phyloP scores from a whole-genome alignment of 2,113 vertebrate species.

The Trichomycterus rosablanca region DNA sequence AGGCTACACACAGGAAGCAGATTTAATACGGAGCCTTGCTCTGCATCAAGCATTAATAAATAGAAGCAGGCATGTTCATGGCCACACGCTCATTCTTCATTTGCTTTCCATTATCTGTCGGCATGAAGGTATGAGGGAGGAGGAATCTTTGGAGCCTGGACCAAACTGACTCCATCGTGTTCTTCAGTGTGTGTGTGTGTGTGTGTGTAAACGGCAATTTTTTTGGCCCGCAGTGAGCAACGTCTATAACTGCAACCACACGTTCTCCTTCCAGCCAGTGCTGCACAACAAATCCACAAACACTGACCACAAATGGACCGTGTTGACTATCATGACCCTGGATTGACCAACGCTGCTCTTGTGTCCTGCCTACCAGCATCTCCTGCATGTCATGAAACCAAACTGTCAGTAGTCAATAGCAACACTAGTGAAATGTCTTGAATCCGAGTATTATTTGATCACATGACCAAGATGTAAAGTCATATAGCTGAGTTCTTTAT shows the following conservation, averaged over 20 bases:
- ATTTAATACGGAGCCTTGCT: conserved; percentile 50
- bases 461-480: too few relatives aligned
- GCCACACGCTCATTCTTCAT: conserved; percentile 38
- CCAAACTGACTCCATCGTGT: conserved; percentile 17
- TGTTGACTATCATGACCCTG: conserved; percentile 1
- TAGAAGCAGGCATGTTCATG: conserved; percentile 35
- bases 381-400: too few relatives aligned
- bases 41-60: conserved; percentile 49
- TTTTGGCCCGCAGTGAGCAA: conserved; percentile 20
- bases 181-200: conserved; percentile 4
- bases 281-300: conserved; percentile 29
- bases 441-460: too few relatives aligned
- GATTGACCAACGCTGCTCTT: conserved; percentile 37
- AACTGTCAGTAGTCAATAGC: too few relatives aligned
- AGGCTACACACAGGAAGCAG: conserved; percentile 38
- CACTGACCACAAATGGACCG: conserved; percentile 51
- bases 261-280: conserved; percentile 49
- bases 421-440: too few relatives aligned
- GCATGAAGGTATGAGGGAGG: conserved; percentile 19
- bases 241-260: conserved; percentile 44
- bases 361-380: conserved; percentile 34
- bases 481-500: too few relatives aligned
- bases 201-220: conserved; percentile 25
- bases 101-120: conserved; percentile 44
- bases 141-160: conserved; percentile 14